Evolutionary conservation across 2,888 invertebrate species (phyloP).

Genomic region (Andricus quercusramuli): DNA sequence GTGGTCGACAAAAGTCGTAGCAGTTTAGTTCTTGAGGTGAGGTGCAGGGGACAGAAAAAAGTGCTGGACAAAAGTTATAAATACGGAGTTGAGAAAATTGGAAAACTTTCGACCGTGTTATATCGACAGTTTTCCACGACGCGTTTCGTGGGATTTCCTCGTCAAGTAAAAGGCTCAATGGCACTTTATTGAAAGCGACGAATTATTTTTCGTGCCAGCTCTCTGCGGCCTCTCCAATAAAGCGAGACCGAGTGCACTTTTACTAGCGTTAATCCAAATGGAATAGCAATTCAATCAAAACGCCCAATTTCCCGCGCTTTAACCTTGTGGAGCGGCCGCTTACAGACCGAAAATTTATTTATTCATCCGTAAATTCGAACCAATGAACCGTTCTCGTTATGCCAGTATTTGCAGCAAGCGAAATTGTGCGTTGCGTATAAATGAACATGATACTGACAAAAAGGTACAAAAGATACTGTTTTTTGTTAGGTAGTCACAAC

Average conservation of each 20-base stretch:
- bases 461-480: background rate
- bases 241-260: background rate
- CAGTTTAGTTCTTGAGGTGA: conserved; percentile 37
- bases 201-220: background rate
- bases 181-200: background rate
- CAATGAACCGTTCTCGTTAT: background rate
- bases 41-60: conserved; percentile 45
- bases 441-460: background rate
- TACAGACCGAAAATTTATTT: conserved; percentile 4
- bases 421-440: background rate
- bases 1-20: conserved; percentile 37
- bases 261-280: conserved; percentile 2
- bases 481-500: background rate
- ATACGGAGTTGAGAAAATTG: conserved; percentile 69
- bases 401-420: background rate
- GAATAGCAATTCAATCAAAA: conserved; percentile 9
- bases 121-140: background rate
- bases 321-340: background rate
- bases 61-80: conserved; percentile 62
- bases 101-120: conserved; percentile 62
- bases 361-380: background rate
- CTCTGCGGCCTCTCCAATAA: background rate
- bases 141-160: background rate
- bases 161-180: background rate
- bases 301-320: background rate